Evolutionary conservation across 2,113 vertebrate species (phyloP), one percentile per base, ranked within the genome.

Genomic region (Chloropsis hardwickii): DNA sequence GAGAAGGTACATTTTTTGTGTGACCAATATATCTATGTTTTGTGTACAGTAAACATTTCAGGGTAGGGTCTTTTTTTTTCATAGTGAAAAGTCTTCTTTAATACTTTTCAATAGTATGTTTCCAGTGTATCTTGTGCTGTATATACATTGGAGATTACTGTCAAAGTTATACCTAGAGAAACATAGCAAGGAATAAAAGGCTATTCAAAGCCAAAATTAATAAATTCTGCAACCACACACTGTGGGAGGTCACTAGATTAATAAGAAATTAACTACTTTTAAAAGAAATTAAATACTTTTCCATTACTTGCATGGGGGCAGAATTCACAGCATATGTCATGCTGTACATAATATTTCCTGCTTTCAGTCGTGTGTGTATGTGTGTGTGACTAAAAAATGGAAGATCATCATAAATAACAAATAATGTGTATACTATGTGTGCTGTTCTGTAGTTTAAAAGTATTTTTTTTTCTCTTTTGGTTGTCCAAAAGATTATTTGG

Each of bases 311-410:
- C 4, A 5, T 12, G 9, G 10, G 9, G 11, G 11, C 25, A 58
- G 22, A 50, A 12, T 37, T 54, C 24, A 16, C n/a, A 31, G 7
- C 17, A 31, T 48, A 16, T 1, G 0, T 50, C 1, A 1, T 39
- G 47, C 27, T 12, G 2, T 2, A 1, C 0, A 0, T 87, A 45
- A 9, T 9, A 14, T 81, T 58, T 62, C 21, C 24, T 51, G 7
- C 3, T 64, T 92, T 61, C 5, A 2, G 4, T 66, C 15, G 0
- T 19, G 48, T 72, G 29, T 27, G 1, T 35, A 18, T 37, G 11
- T 44, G 14, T 62, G 20, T 37, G 10, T 44, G 14, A 66, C 6
- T 67, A 69, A 29, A 5, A 73, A 81, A 39, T 17, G 10, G 44
- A 64, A 5, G 6, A 7, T 29, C 33, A 33, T 79, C 2, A 80